phyloP scores from a whole-genome alignment of 2,113 vertebrate species.

The Sapajus apella region DNA sequence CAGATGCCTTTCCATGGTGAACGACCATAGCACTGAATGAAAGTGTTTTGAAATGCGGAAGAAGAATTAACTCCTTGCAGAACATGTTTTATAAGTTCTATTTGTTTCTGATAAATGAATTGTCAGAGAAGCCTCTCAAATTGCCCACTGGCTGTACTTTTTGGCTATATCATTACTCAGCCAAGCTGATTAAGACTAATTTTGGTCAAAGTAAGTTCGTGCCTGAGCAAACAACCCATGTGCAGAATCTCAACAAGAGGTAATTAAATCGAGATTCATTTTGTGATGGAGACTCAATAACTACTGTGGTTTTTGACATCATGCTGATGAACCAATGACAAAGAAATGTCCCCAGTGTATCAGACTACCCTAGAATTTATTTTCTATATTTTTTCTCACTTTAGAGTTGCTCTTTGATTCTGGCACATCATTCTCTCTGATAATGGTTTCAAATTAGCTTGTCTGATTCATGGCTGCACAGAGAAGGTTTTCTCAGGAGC shows the following conservation, averaged over 20 bases:
- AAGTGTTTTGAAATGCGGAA: neutral
- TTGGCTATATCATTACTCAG: neutral
- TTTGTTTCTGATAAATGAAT: constrained; percentile 38
- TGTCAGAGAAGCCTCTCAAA: neutral
- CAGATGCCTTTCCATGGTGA: neutral
- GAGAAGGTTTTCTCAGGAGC: constrained; percentile 39
- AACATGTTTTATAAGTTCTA: constrained; percentile 2
- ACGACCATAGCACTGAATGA: neutral
- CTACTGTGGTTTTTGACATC: neutral
- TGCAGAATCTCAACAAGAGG: constrained; percentile 12
- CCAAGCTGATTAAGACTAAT: constrained; percentile 65
- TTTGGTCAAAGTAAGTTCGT: constrained; percentile 69
- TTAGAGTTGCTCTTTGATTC: constrained; percentile 47
- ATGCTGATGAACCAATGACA: neutral
- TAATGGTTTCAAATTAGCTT: constrained; percentile 57
- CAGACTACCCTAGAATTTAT: constrained; percentile 25
- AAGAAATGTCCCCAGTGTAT: neutral
- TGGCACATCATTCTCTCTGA: constrained; percentile 24
- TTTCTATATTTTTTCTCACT: constrained; percentile 2
- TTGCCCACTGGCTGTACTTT: constrained; percentile 11
- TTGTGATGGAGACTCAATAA: constrained; percentile 4
- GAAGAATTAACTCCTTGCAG: neutral
- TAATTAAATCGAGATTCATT: constrained; percentile 34
- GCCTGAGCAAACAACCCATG: constrained; percentile 61
- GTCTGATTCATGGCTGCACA: constrained; percentile 45